These are phyloP conservation scores for Scaptomyza montana DNA, from an alignment of 1,140 invertebrate species.

Conservation along the genomic window DNA sequence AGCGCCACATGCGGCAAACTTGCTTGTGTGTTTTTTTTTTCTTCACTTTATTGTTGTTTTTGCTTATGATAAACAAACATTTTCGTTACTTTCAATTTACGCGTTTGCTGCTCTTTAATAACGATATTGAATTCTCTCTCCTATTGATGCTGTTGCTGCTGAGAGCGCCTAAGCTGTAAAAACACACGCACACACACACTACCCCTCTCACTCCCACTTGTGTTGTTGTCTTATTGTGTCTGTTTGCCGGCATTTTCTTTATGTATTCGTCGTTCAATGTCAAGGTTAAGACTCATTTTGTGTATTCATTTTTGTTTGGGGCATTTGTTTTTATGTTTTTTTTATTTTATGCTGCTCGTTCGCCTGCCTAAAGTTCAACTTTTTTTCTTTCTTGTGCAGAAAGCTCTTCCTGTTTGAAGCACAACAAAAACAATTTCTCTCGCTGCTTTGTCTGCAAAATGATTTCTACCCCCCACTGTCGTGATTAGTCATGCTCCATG, in stretches of 20 bases:
- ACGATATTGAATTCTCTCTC: conserved; percentile 16
- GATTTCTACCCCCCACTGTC: conserved; percentile 39
- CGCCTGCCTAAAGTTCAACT: conserved; percentile 41
- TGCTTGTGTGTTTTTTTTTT: conserved; percentile 25
- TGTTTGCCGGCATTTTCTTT: conserved; percentile 59
- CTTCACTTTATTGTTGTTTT: too few species aligned
- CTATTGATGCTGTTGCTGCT: neutral
- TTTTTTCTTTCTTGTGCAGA: conserved; percentile 52
- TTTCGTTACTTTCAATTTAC: conserved; percentile 24
- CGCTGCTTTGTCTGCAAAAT: conserved; percentile 58
- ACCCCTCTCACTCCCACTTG: conserved; percentile 22
- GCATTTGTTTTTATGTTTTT: conserved; percentile 62
- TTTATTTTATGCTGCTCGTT: conserved; percentile 49
- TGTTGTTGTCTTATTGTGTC: conserved; percentile 30
- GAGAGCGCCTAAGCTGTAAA: conserved; percentile 15
- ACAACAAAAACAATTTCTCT: conserved; percentile 33
- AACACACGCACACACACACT: conserved; percentile 6
- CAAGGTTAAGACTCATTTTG: conserved; percentile 77
- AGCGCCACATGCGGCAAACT: conserved; percentile 65
- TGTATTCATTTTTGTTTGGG: conserved; percentile 63
- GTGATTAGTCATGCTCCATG: conserved; percentile 48
- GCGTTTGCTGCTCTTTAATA: conserved; percentile 47
- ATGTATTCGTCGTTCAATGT: conserved; percentile 69
- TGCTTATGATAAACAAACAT: conserved; percentile 56
- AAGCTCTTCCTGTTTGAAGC: conserved; percentile 70